These are phyloP conservation scores for Ellobius talpinus DNA, from an alignment of 2,113 vertebrate genomes.

Conservation along the genomic window DNA sequence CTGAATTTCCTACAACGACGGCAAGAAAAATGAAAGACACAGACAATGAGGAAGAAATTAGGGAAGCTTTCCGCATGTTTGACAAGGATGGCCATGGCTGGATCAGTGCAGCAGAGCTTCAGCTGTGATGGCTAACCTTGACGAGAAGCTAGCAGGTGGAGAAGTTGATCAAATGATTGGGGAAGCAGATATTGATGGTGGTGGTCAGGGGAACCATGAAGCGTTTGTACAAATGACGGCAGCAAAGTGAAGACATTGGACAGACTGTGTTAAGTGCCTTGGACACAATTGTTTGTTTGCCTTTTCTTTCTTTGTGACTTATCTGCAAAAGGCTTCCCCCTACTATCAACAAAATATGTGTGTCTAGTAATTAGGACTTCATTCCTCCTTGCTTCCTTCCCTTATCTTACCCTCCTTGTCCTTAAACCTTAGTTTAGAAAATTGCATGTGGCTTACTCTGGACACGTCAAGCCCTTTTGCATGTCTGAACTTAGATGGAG, in stretches of 20 bases:
- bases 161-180: not conserved
- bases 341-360: not conserved
- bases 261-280: not conserved
- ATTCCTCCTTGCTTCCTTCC: not conserved
- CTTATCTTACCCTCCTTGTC: not conserved
- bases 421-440: not conserved
- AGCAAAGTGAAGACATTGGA: not conserved
- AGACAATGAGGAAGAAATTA: not conserved
- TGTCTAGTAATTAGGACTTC: not conserved
- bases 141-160: not conserved
- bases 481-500: not conserved
- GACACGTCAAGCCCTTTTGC: not conserved
- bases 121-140: not conserved
- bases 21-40: not conserved
- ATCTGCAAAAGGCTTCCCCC: not conserved
- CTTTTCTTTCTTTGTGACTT: not conserved
- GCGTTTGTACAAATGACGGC: not conserved
- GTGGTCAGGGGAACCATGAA: not conserved
- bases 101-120: not conserved
- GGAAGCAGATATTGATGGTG: not conserved
- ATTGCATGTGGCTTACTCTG: not conserved
- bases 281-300: not conserved
- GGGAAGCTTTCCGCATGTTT: not conserved
- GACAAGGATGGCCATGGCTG: not conserved
- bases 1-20: not conserved